Evolutionary conservation across 2,888 invertebrate species (phyloP).

Genomic region (Campoplex capitator): DNA sequence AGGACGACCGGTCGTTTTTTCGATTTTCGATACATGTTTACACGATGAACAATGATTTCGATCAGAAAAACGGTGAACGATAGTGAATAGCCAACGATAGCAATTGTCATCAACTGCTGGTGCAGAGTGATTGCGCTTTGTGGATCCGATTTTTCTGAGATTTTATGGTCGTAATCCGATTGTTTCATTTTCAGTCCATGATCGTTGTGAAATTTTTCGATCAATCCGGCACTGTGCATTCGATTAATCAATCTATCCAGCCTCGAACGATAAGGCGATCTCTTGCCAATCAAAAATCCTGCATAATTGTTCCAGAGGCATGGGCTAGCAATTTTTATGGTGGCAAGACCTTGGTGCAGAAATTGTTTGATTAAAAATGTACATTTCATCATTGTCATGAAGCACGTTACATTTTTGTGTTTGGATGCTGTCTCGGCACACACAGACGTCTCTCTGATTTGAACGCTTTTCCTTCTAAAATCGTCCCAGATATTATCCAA

Average conservation of each 20-base stretch:
- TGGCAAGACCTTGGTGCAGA: background rate
- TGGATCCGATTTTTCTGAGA: background rate
- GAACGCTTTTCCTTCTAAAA: conserved; percentile 2
- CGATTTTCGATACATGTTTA: too few species aligned
- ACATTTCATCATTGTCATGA: conserved; percentile 19
- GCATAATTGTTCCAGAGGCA: conserved; percentile 58
- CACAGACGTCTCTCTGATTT: background rate
- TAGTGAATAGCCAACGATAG: too few species aligned
- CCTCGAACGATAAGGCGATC: conserved; percentile 55
- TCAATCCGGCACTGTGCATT: conserved; percentile 40
- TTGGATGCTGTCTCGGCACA: background rate
- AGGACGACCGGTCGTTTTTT: too few species aligned
- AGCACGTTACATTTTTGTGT: too few species aligned
- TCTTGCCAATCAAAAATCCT: conserved; percentile 38
- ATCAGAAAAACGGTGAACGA: too few species aligned
- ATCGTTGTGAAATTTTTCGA: background rate
- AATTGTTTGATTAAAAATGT: background rate
- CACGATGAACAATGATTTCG: too few species aligned
- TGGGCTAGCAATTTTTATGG: background rate
- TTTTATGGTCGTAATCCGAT: background rate
- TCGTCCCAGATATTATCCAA: conserved; percentile 46
- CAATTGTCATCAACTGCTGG: too few species aligned
- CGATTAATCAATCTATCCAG: conserved; percentile 40
- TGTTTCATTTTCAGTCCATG: background rate
- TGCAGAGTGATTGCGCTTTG: too few species aligned